These are phyloP conservation scores for Myodes glareolus DNA, from an alignment of 2,113 vertebrate species.

Conservation along the genomic window DNA sequence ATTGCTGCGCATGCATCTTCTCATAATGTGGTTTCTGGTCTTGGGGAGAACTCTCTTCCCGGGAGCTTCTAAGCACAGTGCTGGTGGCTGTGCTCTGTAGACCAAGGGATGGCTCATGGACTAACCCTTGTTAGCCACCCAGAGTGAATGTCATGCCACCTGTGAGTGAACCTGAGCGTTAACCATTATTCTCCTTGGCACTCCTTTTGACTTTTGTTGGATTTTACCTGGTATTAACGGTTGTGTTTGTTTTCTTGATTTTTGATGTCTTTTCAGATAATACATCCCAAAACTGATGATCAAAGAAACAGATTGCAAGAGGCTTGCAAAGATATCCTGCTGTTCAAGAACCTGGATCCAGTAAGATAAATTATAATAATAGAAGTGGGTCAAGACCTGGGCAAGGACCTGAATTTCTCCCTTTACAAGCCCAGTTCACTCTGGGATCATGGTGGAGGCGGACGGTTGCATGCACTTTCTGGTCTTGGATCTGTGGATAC, in stretches of 20 bases:
- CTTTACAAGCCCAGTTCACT: neutral
- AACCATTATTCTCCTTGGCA: neutral
- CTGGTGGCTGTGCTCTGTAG: neutral
- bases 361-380: constrained; percentile 86
- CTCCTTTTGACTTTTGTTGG: neutral
- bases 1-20: neutral
- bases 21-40: neutral
- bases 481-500: neutral
- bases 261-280: constrained; percentile 89
- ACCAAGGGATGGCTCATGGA: neutral
- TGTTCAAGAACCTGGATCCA: constrained; percentile 98
- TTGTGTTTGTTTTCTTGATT: constrained; percentile 46
- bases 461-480: rapidly evolving
- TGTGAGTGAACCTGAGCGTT: neutral
- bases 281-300: constrained; percentile 98
- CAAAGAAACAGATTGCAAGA: constrained; percentile 98
- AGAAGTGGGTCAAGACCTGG: neutral
- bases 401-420: neutral
- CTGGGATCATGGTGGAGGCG: neutral
- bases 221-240: constrained; percentile 29
- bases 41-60: neutral
- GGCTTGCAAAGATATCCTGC: constrained; percentile 97
- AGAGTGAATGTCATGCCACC: neutral
- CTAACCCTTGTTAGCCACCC: neutral
- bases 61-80: neutral